Evolutionary conservation across 2,888 invertebrate genomes (phyloP), one percentile per base, ranked within the genome.

Genomic region (Hyles lineata): DNA sequence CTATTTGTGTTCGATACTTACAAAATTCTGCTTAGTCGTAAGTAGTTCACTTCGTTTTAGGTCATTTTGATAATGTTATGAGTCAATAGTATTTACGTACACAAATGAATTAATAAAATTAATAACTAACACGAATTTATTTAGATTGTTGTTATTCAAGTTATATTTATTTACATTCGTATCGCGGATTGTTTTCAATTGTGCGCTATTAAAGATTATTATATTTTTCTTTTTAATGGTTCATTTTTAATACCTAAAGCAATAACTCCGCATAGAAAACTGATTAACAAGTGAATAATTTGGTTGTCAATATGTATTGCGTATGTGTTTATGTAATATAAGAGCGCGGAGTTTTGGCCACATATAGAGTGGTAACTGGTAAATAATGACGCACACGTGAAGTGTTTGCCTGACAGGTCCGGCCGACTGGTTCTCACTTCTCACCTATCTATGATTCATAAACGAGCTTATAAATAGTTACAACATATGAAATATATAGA

Each of bases 31-130:
- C 76, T 81, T 80, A 81, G 76, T 80, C 70, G 77, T 81, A 83
- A 78, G 79, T 87, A 82, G 82, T 79, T 77, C 83, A 80, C 77
- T 78, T 77, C 80, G 79, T 85, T 84, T 88, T 85, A 83, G 88
- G 87, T 83, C 84, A 83, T 80, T 84, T 80, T 78, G 83, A 88
- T 88, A 85, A 86, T 78, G 73, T 76, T 75, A 75, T 79, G 78
- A 79, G 74, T 80, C 75, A 72, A 70, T 21, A n/a, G 17, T 58
- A 62, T 63, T 62, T 63, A 55, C 55, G 19, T 71, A 19, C 17
- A 7, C 19, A 61, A 52, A 71, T 55, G 52, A 21, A 29, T 29
- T 29, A 35, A 55, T 32, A 23, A 58, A 58, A 63, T 35, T 35
- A 63, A 32, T 43, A n/a, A 43, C 63, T 50, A 43, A 23, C 43